phyloP scores from a whole-genome alignment of 2,888 invertebrate species.

The Pristionchus entomophagus region DNA sequence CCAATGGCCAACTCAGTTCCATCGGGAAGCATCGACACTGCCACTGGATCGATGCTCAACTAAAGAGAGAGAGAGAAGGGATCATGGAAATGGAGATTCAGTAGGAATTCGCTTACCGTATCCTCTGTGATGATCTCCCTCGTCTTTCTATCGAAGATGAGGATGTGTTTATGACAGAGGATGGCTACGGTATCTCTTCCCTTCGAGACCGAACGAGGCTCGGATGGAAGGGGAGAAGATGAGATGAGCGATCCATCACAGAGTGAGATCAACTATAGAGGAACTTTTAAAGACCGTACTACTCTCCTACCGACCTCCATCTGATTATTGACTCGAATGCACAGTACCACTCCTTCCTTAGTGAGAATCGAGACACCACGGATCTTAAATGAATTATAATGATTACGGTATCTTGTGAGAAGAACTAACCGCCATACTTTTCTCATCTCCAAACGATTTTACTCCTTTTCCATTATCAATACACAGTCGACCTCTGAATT shows the following conservation, averaged over 20 bases:
- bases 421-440: neutral
- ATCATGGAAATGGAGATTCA: too few relatives aligned
- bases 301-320: neutral
- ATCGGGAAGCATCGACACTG: neutral
- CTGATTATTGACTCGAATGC: neutral
- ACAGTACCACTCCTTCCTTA: neutral
- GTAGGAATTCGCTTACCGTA: neutral
- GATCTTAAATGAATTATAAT: neutral
- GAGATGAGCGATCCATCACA: neutral
- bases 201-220: neutral
- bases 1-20: neutral
- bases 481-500: constrained; percentile 32
- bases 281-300: neutral
- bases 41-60: neutral
- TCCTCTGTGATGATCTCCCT: neutral
- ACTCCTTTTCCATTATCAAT: neutral
- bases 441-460: neutral
- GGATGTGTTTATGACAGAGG: neutral
- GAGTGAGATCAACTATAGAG: neutral
- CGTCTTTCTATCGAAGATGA: neutral
- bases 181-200: neutral
- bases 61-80: neutral
- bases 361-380: neutral
- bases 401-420: too few relatives aligned
- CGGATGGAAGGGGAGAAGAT: neutral